phyloP scores from a whole-genome alignment of 2,113 vertebrate genomes.

The Eclectus roratus region DNA sequence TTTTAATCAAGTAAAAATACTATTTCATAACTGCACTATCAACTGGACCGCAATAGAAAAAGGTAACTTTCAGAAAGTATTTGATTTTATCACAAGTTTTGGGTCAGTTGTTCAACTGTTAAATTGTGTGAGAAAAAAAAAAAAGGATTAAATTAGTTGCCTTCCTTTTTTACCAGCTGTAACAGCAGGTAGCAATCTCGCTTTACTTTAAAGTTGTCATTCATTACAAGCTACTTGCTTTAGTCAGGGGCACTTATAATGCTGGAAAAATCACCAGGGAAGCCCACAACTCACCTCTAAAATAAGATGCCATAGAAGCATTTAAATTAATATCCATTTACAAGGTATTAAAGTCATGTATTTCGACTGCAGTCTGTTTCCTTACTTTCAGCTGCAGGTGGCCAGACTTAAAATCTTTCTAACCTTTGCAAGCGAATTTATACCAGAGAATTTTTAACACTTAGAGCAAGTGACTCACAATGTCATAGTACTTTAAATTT shows the following conservation, averaged over 20 bases:
- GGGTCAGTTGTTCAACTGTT: conserved; percentile 9
- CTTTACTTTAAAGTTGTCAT: conserved; percentile 57
- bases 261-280: conserved; percentile 42
- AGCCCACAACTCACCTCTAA: neutral
- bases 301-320: neutral
- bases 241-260: conserved; percentile 23
- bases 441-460: neutral
- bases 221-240: conserved; percentile 60
- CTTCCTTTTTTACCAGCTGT: conserved; percentile 25
- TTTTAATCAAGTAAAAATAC: conserved; percentile 2
- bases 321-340: neutral
- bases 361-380: neutral
- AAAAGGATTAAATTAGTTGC: conserved; percentile 28
- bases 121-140: conserved; percentile 10
- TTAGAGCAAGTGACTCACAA: neutral
- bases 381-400: neutral
- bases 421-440: neutral
- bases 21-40: neutral
- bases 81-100: conserved; percentile 6
- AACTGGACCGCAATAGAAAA: neutral
- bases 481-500: neutral
- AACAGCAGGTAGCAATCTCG: conserved; percentile 43
- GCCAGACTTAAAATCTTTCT: neutral
- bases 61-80: neutral
- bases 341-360: neutral